Percentiles rank a stretch among this genome's conserved stretches.
phyloP scores from a whole-genome alignment of 2,888 invertebrate genomes.

The Uropetala carovei region DNA sequence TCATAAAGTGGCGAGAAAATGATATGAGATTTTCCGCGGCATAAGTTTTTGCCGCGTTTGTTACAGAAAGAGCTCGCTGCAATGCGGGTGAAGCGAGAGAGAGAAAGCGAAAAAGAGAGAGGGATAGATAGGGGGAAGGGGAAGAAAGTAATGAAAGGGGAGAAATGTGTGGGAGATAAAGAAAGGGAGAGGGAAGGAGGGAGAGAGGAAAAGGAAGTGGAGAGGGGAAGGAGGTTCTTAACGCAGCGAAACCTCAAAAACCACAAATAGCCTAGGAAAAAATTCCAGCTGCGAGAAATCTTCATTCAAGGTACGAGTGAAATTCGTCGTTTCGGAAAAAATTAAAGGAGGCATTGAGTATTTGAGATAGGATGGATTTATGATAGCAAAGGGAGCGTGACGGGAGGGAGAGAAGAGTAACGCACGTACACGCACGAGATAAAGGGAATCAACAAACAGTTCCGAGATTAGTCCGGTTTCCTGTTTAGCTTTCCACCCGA shows the following conservation, averaged over 20 bases:
- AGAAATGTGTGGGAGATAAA: background rate
- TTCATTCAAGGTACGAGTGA: background rate
- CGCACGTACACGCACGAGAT: constrained; percentile 20
- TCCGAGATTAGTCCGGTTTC: constrained; percentile 45
- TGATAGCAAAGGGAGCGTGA: background rate
- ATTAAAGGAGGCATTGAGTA: constrained; percentile 33
- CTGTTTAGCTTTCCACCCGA: constrained; percentile 29
- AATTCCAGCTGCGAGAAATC: constrained; percentile 31
- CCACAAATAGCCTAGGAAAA: constrained; percentile 33
- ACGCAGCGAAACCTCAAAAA: constrained; percentile 18
- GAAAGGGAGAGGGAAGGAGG: background rate
- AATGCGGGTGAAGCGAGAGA: constrained; percentile 39
- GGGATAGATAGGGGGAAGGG: background rate
- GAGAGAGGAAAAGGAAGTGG: background rate
- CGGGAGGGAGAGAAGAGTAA: background rate
- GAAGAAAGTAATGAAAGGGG: background rate
- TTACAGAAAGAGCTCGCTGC: constrained; percentile 28
- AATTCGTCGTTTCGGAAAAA: background rate
- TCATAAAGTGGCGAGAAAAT: background rate
- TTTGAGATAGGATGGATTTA: constrained; percentile 32
- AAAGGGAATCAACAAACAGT: constrained; percentile 53
- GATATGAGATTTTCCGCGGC: background rate
- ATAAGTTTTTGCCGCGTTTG: background rate
- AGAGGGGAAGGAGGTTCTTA: constrained; percentile 17
- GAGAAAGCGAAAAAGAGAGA: too few species aligned